Evolutionary conservation across 2,888 invertebrate genomes (phyloP).

Genomic region (Drosophila rubida): DNA sequence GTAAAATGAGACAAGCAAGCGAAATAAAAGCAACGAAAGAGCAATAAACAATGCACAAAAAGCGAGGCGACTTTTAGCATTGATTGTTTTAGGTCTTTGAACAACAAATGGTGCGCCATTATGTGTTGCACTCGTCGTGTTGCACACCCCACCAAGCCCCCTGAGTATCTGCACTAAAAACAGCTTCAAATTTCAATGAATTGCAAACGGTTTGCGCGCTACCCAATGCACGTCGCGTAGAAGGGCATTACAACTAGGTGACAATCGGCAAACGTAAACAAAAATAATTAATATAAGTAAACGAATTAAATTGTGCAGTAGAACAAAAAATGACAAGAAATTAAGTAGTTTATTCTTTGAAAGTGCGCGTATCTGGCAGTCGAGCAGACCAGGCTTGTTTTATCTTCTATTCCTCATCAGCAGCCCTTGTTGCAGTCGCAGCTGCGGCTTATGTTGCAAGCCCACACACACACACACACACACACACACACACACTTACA

Average conservation of each 20-base stretch:
- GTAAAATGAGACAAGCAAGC: constrained; percentile 4
- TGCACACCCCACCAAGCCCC: not conserved
- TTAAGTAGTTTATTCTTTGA: no score
- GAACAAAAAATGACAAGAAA: no score
- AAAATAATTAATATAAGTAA: no score
- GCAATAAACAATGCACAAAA: constrained; percentile 42
- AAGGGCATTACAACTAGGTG: not conserved
- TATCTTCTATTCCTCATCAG: constrained; percentile 12
- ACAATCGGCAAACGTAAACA: not conserved
- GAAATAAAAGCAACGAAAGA: constrained; percentile 5
- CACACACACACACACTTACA: constrained; percentile 19
- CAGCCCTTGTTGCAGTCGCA: constrained; percentile 4
- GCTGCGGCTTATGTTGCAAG: constrained; percentile 31
- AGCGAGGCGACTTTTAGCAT: constrained; percentile 42
- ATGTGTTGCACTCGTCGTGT: constrained; percentile 9
- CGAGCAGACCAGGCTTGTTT: not conserved
- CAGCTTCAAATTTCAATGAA: constrained; percentile 55
- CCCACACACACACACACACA: constrained; percentile 17
- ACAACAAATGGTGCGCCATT: constrained; percentile 29
- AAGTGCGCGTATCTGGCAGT: not conserved
- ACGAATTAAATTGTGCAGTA: no score
- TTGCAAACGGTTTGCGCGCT: constrained; percentile 35
- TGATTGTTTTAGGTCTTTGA: constrained; percentile 40
- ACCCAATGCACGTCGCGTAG: not conserved
- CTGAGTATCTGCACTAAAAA: not conserved